Evolutionary conservation across 2,888 invertebrate genomes (phyloP).

Genomic region (Agonopterix subpropinquella): DNA sequence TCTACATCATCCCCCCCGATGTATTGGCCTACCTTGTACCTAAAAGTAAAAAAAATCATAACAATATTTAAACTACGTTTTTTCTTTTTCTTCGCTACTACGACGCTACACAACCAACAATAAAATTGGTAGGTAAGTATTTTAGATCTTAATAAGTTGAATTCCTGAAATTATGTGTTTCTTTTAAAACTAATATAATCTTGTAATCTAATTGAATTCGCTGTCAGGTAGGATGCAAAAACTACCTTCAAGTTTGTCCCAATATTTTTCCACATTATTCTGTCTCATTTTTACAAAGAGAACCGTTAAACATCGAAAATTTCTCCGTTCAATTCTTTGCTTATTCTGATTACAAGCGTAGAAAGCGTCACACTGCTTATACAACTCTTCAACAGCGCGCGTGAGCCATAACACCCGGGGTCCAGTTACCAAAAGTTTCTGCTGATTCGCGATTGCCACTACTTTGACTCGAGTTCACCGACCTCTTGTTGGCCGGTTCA

Average conservation of each 20-base stretch:
- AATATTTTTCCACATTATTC: too few species aligned
- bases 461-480: slow-evolving; percentile 39
- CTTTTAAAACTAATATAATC: too few species aligned
- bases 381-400: slow-evolving; percentile 52
- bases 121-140: too few species aligned
- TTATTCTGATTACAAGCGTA: slow-evolving; percentile 59
- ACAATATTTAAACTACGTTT: too few species aligned
- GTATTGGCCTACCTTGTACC: too few species aligned
- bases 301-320: slow-evolving; percentile 57
- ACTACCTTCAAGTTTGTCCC: neutral
- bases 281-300: slow-evolving; percentile 37
- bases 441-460: slow-evolving; percentile 43
- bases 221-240: neutral
- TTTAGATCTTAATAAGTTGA: too few species aligned
- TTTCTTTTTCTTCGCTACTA: too few species aligned
- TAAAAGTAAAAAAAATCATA: too few species aligned
- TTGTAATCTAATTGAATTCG: too few species aligned
- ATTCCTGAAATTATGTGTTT: too few species aligned
- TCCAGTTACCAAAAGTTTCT: slow-evolving; percentile 39
- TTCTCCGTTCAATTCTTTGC: slow-evolving; percentile 65
- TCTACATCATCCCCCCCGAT: too few species aligned
- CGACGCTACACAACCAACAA: too few species aligned
- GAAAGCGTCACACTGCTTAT: slow-evolving; percentile 64
- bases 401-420: slow-evolving; percentile 36
- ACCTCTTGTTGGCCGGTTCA: slow-evolving; percentile 39